A percentile compares a stretch with the other conserved stretches of the same genome.
Conservation (phyloP, 2,113 vertebrate species). For the Dipodomys stephensi region DNA sequence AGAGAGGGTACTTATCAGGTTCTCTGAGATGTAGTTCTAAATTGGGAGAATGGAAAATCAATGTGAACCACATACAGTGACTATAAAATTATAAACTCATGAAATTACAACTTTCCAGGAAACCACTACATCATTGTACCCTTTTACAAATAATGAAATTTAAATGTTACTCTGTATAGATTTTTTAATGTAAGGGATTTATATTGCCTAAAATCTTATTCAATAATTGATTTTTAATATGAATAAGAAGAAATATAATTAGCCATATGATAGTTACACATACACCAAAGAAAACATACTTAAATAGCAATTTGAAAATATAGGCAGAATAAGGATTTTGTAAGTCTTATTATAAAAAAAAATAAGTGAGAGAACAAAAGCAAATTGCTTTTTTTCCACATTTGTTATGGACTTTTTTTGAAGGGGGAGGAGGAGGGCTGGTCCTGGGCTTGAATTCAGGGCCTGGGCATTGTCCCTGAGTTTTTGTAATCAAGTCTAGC, state of each 20-base stretch:
- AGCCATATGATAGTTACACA: background rate
- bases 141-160: conserved; percentile 61
- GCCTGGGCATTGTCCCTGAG: too few relatives aligned
- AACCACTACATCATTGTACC: conserved; percentile 40
- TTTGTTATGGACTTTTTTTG: background rate
- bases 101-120: conserved; percentile 69
- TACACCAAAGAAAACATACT: background rate
- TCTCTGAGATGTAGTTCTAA: conserved; percentile 54
- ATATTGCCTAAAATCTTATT: conserved; percentile 36
- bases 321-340: conserved; percentile 31
- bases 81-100: conserved; percentile 65
- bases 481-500: too few relatives aligned
- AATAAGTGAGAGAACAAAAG: background rate
- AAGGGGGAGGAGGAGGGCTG: too few relatives aligned
- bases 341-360: background rate
- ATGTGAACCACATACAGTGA: conserved; percentile 26
- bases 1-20: background rate
- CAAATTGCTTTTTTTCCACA: background rate
- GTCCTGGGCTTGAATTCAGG: too few relatives aligned
- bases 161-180: conserved; percentile 9
- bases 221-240: background rate
- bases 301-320: background rate
- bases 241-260: conserved; percentile 32
- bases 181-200: conserved; percentile 6
- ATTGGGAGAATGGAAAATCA: conserved; percentile 68